A percentile compares a stretch with the other conserved stretches of the same genome.
phyloP scores from a whole-genome alignment of 1,140 invertebrate species.

The Battus philenor region DNA sequence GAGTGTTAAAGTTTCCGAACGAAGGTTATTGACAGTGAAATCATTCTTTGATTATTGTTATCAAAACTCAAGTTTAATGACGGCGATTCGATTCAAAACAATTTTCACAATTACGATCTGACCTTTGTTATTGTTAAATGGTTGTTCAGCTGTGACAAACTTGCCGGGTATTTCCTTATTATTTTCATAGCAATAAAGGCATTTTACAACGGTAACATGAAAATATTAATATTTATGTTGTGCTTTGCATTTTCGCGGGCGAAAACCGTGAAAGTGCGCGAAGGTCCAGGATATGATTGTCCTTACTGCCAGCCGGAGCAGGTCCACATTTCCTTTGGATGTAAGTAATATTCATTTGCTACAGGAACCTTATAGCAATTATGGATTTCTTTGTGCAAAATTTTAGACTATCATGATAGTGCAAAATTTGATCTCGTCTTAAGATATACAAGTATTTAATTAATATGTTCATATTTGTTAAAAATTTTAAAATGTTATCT shows the following conservation, averaged over 20 bases:
- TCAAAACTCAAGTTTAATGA: slow-evolving; percentile 5
- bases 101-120: not conserved
- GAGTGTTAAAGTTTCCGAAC: not conserved
- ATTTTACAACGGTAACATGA: slow-evolving; percentile 7
- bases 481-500: too few relatives aligned
- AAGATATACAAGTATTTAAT: too few relatives aligned
- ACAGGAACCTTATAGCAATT: too few relatives aligned
- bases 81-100: slow-evolving; percentile 7
- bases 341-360: too few relatives aligned
- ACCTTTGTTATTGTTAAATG: not conserved
- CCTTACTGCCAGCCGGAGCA: slow-evolving; percentile 54
- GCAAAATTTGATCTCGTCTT: too few relatives aligned
- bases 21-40: not conserved
- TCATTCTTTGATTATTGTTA: not conserved
- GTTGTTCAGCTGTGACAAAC: slow-evolving; percentile 10
- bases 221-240: slow-evolving; percentile 6
- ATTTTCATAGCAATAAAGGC: not conserved
- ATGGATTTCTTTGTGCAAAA: not conserved
- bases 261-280: slow-evolving; percentile 12
- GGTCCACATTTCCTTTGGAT: slow-evolving; percentile 56
- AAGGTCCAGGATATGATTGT: slow-evolving; percentile 35
- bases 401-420: slow-evolving; percentile 3
- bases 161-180: not conserved
- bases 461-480: too few relatives aligned
- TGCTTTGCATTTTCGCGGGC: slow-evolving; percentile 6